Conservation (phyloP, 2,888 invertebrate species). For the Elegia similella region DNA sequence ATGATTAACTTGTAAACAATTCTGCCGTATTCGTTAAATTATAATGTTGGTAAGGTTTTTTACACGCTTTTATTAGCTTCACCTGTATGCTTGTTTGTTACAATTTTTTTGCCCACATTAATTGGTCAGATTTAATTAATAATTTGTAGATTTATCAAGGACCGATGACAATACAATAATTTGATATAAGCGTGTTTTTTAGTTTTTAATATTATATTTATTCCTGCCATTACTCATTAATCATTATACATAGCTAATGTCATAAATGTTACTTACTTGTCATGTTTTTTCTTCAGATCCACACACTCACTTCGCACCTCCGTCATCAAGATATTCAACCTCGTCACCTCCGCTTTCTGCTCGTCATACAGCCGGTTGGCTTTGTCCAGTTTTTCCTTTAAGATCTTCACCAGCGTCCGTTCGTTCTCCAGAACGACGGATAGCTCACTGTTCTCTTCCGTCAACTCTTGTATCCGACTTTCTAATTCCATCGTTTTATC, state of each 20-base stretch:
- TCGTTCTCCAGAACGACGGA: slow-evolving; percentile 77
- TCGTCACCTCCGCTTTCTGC: slow-evolving; percentile 72
- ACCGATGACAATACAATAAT: too few species aligned
- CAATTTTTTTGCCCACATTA: too few species aligned
- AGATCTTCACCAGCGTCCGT: slow-evolving; percentile 71
- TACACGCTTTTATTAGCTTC: too few species aligned
- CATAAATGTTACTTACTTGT: slow-evolving; percentile 53
- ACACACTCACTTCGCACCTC: slow-evolving; percentile 71
- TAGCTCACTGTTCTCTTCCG: slow-evolving; percentile 74
- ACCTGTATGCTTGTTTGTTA: too few species aligned
- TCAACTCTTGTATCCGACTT: slow-evolving; percentile 69
- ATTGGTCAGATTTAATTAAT: too few species aligned
- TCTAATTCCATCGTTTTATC: slow-evolving; percentile 64
- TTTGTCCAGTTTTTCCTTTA: slow-evolving; percentile 75
- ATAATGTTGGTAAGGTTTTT: too few species aligned
- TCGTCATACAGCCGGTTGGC: slow-evolving; percentile 73
- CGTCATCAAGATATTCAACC: slow-evolving; percentile 60
- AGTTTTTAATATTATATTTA: too few species aligned
- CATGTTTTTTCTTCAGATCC: slow-evolving; percentile 66
- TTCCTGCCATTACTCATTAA: too few species aligned
- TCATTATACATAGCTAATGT: background rate
- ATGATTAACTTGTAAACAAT: too few species aligned
- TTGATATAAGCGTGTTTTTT: too few species aligned
- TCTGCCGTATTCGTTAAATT: too few species aligned
- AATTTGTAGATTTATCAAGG: too few species aligned